Evolutionary conservation across 2,797 vertebrate genomes (phyloP).

Genomic region (Paedocypris micromegethes): DNA sequence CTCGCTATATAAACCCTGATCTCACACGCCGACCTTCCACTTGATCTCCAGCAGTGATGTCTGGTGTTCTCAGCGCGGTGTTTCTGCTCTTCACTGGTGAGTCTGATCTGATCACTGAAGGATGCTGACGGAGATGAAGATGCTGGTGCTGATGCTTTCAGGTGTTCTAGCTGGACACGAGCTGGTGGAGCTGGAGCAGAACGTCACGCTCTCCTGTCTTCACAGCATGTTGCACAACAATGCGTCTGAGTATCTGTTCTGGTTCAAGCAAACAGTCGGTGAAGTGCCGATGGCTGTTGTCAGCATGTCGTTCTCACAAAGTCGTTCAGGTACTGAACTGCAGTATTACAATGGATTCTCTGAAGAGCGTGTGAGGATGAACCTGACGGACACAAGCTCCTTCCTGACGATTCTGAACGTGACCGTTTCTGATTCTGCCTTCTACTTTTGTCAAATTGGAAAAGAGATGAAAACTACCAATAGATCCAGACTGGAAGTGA

Average conservation of each 20-base stretch:
- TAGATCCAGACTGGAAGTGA: constrained; percentile 1
- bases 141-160: background rate
- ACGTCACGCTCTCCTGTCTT: background rate
- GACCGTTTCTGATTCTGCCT: constrained; percentile 1
- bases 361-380: background rate
- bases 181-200: background rate
- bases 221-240: background rate
- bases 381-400: background rate
- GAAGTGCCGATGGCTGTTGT: background rate
- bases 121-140: too few relatives aligned
- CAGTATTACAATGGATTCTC: background rate
- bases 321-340: background rate
- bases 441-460: background rate
- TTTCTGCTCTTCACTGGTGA: background rate
- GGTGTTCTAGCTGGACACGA: background rate
- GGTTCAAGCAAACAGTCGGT: constrained; percentile 5
- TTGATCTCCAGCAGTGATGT: background rate
- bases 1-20: too few relatives aligned
- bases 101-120: background rate
- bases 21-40: too few relatives aligned
- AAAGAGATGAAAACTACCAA: background rate
- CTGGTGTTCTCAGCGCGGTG: background rate
- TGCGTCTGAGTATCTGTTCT: accelerated
- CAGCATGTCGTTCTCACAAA: background rate
- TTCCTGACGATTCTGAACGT: background rate